These are phyloP conservation scores for Trichonephila inaurata DNA, from an alignment of 1,140 invertebrate species.

Conservation along the genomic window DNA sequence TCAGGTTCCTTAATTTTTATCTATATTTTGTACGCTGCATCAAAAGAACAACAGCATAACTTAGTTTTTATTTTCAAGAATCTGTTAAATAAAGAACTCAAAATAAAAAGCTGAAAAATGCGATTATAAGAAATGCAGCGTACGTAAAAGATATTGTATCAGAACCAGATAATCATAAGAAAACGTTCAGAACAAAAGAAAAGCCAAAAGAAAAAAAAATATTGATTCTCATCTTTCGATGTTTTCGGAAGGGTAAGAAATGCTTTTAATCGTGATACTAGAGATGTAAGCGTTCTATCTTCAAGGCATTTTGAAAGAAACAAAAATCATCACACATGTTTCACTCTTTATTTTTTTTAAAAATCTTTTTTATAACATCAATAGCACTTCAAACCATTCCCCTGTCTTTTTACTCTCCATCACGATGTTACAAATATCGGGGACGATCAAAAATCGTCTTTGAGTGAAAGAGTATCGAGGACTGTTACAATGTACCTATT, in stretches of 20 bases:
- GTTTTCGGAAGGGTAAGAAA: conserved; percentile 43
- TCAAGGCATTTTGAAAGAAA: conserved; percentile 15
- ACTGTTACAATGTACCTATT: neutral
- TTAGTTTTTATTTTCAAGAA: no score
- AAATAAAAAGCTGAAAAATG: conserved; percentile 8
- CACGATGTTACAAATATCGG: neutral
- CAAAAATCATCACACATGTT: conserved; percentile 44
- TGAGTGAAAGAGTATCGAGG: neutral
- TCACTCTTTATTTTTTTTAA: conserved; percentile 19
- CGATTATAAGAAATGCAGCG: neutral
- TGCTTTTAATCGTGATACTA: conserved; percentile 56
- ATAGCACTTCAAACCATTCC: conserved; percentile 27
- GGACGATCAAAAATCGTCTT: conserved; percentile 12
- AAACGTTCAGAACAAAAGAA: neutral
- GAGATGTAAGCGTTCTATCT: conserved; percentile 8
- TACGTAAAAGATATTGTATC: neutral
- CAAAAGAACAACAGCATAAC: no score
- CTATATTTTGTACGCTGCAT: no score
- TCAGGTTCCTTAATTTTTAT: no score
- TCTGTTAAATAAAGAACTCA: neutral
- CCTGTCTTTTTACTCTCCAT: neutral
- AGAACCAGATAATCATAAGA: neutral
- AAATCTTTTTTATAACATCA: conserved; percentile 34
- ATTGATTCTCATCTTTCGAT: conserved; percentile 30
- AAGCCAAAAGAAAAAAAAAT: neutral